These are phyloP conservation scores for Takifugu ocellatus DNA, from an alignment of 2,797 vertebrate genomes.

Conservation along the genomic window DNA sequence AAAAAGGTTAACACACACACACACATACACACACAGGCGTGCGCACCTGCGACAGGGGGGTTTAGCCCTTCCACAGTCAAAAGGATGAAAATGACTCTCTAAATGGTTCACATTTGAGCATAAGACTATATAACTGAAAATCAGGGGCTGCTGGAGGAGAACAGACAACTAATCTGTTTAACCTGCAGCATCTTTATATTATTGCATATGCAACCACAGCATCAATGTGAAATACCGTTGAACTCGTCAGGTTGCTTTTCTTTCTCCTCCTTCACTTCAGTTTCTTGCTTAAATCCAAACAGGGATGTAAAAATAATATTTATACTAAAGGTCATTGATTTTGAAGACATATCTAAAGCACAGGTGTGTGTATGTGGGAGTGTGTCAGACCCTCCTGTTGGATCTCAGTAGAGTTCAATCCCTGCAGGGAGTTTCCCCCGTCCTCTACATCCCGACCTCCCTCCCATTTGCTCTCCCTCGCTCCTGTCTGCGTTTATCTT, in stretches of 20 bases:
- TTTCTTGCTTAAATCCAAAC: neutral
- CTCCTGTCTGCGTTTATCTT: slow-evolving; percentile 46
- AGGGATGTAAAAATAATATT: slow-evolving; percentile 21
- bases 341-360: slow-evolving; percentile 34
- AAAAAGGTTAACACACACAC: slow-evolving; percentile 25
- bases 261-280: neutral
- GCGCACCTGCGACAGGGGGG: neutral
- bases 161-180: neutral
- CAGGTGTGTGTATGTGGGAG: slow-evolving; percentile 16
- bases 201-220: neutral
- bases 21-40: slow-evolving; percentile 20
- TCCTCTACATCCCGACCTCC: neutral
- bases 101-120: neutral
- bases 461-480: slow-evolving; percentile 16
- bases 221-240: neutral
- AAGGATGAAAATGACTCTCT: neutral
- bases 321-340: slow-evolving; percentile 3
- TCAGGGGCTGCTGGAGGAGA: neutral
- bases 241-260: too few species aligned
- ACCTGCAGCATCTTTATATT: neutral
- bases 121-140: neutral
- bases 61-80: slow-evolving; percentile 3
- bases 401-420: slow-evolving; percentile 35
- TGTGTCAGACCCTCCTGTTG: slow-evolving; percentile 12
- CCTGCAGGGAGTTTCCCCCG: slow-evolving; percentile 41